phyloP scores from a whole-genome alignment of 2,113 vertebrate genomes.

The Regulus satrapa region DNA sequence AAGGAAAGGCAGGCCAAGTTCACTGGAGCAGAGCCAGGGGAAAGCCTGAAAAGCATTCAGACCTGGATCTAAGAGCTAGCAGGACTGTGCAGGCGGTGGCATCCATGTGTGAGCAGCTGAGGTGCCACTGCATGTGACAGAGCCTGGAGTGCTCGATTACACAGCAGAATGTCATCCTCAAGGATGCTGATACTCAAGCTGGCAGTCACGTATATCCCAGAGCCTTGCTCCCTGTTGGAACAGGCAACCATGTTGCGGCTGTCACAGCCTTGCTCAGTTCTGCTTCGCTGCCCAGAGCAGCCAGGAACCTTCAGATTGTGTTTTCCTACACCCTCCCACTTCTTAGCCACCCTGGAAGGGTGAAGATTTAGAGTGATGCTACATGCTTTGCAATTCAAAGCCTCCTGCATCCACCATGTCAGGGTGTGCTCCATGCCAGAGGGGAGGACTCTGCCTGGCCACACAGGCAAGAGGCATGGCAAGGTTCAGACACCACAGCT shows the following conservation, averaged over 20 bases:
- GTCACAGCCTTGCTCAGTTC: background rate
- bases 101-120: background rate
- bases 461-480: background rate
- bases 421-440: accelerated
- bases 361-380: background rate
- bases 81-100: background rate
- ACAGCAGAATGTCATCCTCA: background rate
- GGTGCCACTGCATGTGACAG: background rate
- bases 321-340: background rate
- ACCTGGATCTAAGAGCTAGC: background rate
- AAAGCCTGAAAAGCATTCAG: background rate
- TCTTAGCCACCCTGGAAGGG: background rate
- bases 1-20: background rate
- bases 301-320: background rate
- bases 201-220: background rate
- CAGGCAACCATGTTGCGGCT: background rate
- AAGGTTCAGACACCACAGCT: background rate
- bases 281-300: background rate
- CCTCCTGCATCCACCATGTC: background rate
- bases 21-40: background rate
- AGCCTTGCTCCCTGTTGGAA: background rate
- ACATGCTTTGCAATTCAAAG: background rate
- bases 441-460: background rate
- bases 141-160: background rate
- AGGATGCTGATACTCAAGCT: background rate